phyloP scores from a whole-genome alignment of 2,888 invertebrate genomes.

The Oscheius sp. region DNA sequence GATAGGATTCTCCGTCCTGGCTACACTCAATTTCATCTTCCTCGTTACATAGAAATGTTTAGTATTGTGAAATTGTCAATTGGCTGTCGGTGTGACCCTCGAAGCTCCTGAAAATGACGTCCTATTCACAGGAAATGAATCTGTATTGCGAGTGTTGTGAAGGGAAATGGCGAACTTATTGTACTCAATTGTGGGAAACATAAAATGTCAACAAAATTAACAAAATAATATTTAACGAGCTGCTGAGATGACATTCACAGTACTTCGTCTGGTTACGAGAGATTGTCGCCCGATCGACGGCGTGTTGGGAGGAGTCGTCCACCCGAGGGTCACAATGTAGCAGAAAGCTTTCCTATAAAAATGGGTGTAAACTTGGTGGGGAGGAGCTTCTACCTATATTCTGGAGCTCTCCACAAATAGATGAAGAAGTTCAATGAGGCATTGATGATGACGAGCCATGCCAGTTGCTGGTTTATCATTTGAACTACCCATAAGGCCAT shows the following conservation, averaged over 20 bases:
- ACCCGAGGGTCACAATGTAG: constrained; percentile 11
- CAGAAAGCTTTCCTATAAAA: constrained; percentile 24
- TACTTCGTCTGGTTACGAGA: constrained; percentile 17
- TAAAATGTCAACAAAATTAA: no score
- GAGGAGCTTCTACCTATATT: constrained; percentile 45
- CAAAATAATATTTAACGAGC: no score
- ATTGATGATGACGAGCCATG: constrained; percentile 59
- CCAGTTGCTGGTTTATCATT: constrained; percentile 52
- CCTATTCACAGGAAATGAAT: no score
- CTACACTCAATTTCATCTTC: no score
- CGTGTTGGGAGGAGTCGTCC: constrained; percentile 2
- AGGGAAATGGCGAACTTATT: no score
- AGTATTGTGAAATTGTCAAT: no score
- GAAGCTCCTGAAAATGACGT: no score
- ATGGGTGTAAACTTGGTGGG: neutral
- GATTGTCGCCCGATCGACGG: constrained; percentile 7
- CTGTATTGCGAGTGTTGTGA: no score
- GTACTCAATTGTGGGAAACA: no score
- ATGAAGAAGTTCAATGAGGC: constrained; percentile 52
- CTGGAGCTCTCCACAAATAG: constrained; percentile 53
- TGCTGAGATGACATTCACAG: constrained; percentile 1
- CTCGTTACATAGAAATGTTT: no score
- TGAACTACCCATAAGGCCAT: constrained; percentile 34
- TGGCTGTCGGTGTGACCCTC: no score
- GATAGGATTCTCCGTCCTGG: no score